Conservation (phyloP, 1,140 invertebrate genomes). For the Sminthurinus signatus region DNA sequence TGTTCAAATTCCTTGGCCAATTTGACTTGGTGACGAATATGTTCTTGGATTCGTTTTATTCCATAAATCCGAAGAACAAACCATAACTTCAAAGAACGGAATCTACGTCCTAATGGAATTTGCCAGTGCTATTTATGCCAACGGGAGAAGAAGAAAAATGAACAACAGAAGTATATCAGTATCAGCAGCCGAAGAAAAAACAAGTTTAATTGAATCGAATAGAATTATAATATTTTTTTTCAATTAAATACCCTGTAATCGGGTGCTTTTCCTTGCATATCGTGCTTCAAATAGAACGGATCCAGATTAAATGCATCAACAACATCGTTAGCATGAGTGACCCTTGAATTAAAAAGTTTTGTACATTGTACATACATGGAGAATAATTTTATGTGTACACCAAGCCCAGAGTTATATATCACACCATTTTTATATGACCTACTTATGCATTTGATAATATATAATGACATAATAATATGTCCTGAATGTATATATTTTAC, state of each 20-base stretch:
- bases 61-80: conserved; percentile 91
- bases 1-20: conserved; percentile 78
- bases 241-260: conserved; percentile 90
- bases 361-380: too few relatives aligned
- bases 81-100: conserved; percentile 93
- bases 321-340: conserved; percentile 82
- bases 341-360: conserved; percentile 54
- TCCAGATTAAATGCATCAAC: conserved; percentile 95
- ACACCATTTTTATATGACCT: too few relatives aligned
- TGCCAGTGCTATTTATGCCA: conserved; percentile 85
- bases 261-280: conserved; percentile 78
- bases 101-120: conserved; percentile 89
- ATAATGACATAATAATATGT: too few relatives aligned
- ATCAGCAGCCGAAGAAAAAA: too few relatives aligned
- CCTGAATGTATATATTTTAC: too few relatives aligned
- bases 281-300: conserved; percentile 86
- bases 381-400: too few relatives aligned
- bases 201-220: too few relatives aligned
- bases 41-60: conserved; percentile 75
- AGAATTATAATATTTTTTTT: too few relatives aligned
- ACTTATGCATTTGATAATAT: too few relatives aligned
- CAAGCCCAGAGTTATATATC: too few relatives aligned
- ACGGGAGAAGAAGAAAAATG: too few relatives aligned
- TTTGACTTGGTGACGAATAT: conserved; percentile 71
- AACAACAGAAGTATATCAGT: too few relatives aligned